Base-by-base conservation (phyloP, 2,888 invertebrate species). In the Lithophane semibrunnea region DNA sequence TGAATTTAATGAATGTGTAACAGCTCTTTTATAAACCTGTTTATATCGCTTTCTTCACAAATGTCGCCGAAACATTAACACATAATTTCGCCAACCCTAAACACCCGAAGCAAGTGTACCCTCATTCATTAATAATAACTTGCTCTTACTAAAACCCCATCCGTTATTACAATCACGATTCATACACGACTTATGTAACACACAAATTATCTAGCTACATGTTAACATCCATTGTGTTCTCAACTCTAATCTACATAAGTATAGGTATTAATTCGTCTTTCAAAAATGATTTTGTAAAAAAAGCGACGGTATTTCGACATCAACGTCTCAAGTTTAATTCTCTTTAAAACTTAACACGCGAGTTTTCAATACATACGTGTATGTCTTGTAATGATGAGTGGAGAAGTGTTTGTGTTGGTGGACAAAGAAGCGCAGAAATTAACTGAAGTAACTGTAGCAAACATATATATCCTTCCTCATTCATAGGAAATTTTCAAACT, bases 231-330 rank as follows among this genome's bases (percentile, higher is more conserved):
- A 96, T 96, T 96, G 96, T 96, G 87, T 84, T 88, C 80, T 91
- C 90, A 92, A 86, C 93, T 92, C 93, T 95, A 95, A 96, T 96
- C 95, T 96, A 95, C 95, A 95, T 96, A 96, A 96, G 96, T 96
- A 96, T 95, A 95, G 95, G 95, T 95, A 96, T 96, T 96, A 96
- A 96, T 95, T 93, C 94, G 92, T 93, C 94, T 95, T 96, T 94
- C 96, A 95, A 96, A 95, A 95, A 93, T 92, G 93, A 93, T 94
- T 96, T 93, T 94, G 93, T 95, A 94, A 94, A 95, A 95, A 95
- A 93, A 84, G 71, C 76, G 90, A 93, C 91, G 91, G 82, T 83
- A 88, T 96, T 95, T 94, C 95, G 92, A 93, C 95, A 95, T 91
- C 86, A 79, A 75, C 86, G 88, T 86, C 78, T 83, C 73, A 72